These are phyloP conservation scores for Nineta flava DNA, from an alignment of 2,888 invertebrate genomes.

Conservation along the genomic window DNA sequence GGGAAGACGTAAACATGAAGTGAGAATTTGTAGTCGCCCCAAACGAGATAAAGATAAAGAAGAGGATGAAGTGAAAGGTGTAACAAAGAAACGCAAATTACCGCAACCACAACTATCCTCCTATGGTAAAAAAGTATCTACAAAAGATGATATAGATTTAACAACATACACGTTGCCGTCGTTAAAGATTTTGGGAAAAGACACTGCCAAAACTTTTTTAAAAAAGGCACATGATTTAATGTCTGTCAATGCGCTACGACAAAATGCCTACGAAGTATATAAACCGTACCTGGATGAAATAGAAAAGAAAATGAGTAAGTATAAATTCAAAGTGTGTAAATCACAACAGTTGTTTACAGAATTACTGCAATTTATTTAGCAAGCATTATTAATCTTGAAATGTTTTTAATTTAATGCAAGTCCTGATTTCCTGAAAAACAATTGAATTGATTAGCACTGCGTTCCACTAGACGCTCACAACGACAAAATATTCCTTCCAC, in stretches of 20 bases:
- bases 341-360: too few relatives aligned
- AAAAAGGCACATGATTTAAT: slow-evolving; percentile 24
- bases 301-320: slow-evolving; percentile 13
- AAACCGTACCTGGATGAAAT: slow-evolving; percentile 12
- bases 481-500: too few relatives aligned
- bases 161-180: slow-evolving; percentile 10
- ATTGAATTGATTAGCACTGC: too few relatives aligned
- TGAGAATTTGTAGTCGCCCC: slow-evolving; percentile 66
- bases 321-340: too few relatives aligned
- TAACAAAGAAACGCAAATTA: slow-evolving; percentile 18
- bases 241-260: slow-evolving; percentile 22
- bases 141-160: slow-evolving; percentile 14
- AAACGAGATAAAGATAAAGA: slow-evolving; percentile 54
- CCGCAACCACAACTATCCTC: slow-evolving; percentile 11
- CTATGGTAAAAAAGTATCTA: slow-evolving; percentile 15
- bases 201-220: slow-evolving; percentile 21
- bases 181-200: slow-evolving; percentile 25
- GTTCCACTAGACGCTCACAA: too few relatives aligned
- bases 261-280: slow-evolving; percentile 9
- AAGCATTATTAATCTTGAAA: too few relatives aligned
- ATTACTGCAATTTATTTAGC: too few relatives aligned
- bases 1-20: slow-evolving; percentile 50
- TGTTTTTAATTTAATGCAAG: too few relatives aligned
- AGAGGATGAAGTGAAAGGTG: slow-evolving; percentile 27
- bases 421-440: too few relatives aligned